These are phyloP conservation scores for Cassiopea xamachana DNA, from an alignment of 30 jellyfish, hydroid and myxozoan species.

Conservation along the genomic window DNA sequence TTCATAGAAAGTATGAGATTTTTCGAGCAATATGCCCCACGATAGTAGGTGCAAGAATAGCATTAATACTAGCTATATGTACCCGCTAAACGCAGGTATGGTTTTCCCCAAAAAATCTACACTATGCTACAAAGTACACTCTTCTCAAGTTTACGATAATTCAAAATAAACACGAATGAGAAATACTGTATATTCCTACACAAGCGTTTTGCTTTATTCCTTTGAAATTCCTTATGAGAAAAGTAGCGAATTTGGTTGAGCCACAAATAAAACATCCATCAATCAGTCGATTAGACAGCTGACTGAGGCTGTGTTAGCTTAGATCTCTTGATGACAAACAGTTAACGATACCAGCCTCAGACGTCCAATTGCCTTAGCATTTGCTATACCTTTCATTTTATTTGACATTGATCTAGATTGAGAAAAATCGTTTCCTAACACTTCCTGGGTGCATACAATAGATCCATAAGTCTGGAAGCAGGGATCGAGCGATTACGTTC, in stretches of 20 bases:
- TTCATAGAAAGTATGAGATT: no score
- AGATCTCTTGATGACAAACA: background rate
- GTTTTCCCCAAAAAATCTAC: no score
- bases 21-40: no score
- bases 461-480: background rate
- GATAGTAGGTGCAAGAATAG: no score
- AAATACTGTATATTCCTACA: no score
- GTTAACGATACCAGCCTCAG: background rate
- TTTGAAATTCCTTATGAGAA: background rate
- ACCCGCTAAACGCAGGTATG: no score
- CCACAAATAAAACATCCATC: slow-evolving; percentile 1
- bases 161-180: no score
- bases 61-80: no score
- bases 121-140: no score
- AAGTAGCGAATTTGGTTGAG: background rate
- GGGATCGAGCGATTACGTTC: slow-evolving; percentile 49
- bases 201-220: background rate
- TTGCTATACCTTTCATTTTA: background rate
- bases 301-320: background rate
- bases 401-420: background rate
- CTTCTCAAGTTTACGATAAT: no score
- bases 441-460: slow-evolving; percentile 20
- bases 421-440: background rate
- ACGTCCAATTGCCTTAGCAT: background rate
- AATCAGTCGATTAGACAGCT: background rate